Base-by-base conservation (phyloP, 2,888 invertebrate species). In the Rhyacophila evoluta region DNA sequence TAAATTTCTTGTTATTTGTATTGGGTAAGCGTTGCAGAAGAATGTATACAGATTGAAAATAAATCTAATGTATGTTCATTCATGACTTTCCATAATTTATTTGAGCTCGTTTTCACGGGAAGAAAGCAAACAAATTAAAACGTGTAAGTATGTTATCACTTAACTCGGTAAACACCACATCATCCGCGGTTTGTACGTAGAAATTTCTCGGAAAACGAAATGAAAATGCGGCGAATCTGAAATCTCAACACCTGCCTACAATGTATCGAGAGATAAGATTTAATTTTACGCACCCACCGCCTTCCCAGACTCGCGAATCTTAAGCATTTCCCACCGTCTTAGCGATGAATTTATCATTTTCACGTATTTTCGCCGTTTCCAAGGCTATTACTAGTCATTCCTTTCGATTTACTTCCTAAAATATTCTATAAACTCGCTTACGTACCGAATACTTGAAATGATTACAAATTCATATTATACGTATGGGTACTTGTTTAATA, bases 181-280 rank as follows among this genome's bases (percentile, higher is more conserved):
- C 55, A 55, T 55, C 55, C 55, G 55, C 55, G 55, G 55, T 25
- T 8, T 55, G 55, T 55, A 55, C 25, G 55, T 12, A 10, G 19
- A 55, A 55, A 19, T 55, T 55, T 10, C 25, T 25, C 10, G 25
- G 69, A 29, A 69, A 69, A 15, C 55, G 55, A 55, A 55, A 55
- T 55, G 55, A 55, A 55, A 55, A 55, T 55, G 55, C 19, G 55
- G 55, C 55, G 25, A 55, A 55, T 55, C 55, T 29, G 55, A 55
- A 55, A 55, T 55, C 55, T 77, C 73, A 73, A 73, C 79, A 73
- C 75, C 73, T 79, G 75, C 75, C 79, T 75, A 6, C 39, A 33
- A 27, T 39, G 11, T 74, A 70, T 75, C 55, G 71, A 74, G 72
- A 79, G 72, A 79, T 79, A 79, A 79, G 79, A 38, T 75, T 73